phyloP scores from a whole-genome alignment of 2,888 invertebrate species.

The Pseudococcus longispinus region DNA sequence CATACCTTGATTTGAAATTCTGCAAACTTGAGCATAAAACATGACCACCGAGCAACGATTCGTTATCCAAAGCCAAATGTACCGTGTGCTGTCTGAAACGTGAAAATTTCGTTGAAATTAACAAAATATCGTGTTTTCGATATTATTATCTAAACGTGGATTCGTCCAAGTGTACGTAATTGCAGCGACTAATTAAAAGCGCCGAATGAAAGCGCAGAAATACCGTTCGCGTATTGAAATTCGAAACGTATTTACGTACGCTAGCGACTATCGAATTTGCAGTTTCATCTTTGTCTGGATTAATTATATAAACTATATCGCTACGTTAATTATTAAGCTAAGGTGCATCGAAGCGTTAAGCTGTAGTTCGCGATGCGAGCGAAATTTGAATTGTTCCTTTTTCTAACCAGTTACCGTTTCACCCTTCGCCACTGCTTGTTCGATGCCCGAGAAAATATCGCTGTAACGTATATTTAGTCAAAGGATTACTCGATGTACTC shows the following conservation, averaged over 20 bases:
- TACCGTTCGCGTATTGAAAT: conserved; percentile 8
- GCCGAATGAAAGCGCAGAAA: conserved; percentile 26
- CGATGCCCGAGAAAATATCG: not conserved
- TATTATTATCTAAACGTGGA: not conserved
- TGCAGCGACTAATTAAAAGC: conserved; percentile 40
- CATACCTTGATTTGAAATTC: not conserved
- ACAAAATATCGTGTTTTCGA: conserved; percentile 9
- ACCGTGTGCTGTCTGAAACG: not conserved
- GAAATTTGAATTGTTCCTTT: not conserved
- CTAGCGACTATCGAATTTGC: conserved; percentile 39
- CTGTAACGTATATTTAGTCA: not conserved
- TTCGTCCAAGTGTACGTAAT: conserved; percentile 1
- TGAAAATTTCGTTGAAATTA: conserved; percentile 14
- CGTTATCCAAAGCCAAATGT: not conserved
- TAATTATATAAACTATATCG: conserved; percentile 45
- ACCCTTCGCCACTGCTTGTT: not conserved
- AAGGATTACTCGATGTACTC: not conserved
- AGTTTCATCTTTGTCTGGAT: conserved; percentile 37
- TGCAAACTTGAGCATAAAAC: not conserved
- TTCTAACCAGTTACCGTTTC: not conserved
- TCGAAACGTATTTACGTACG: conserved; percentile 20
- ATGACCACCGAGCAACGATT: not conserved
- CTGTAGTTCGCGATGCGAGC: not conserved
- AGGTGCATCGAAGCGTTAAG: not conserved
- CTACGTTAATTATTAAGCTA: conserved; percentile 13